These are phyloP conservation scores for Podargus strigoides DNA, from an alignment of 2,797 vertebrate genomes.

Conservation along the genomic window DNA sequence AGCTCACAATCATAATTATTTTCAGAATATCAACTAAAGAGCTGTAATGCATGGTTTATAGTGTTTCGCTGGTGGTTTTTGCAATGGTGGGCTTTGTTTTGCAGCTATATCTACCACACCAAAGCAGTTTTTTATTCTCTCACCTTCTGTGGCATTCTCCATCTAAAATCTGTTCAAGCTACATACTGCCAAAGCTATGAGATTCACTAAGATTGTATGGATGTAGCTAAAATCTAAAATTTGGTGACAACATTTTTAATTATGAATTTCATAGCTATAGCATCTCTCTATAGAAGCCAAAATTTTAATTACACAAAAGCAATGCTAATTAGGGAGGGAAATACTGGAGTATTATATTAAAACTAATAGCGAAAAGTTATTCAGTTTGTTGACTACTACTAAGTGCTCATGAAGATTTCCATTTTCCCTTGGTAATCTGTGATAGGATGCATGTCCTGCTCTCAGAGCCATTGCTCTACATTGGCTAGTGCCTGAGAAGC, in stretches of 20 bases:
- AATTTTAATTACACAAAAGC: constrained; percentile 14
- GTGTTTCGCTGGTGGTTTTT: neutral
- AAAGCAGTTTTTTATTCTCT: constrained; percentile 31
- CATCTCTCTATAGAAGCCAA: neutral
- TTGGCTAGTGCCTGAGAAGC: neutral
- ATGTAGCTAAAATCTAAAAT: neutral
- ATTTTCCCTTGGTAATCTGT: neutral
- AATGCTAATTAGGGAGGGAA: neutral
- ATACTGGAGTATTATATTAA: neutral
- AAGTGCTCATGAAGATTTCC: neutral
- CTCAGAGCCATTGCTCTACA: neutral
- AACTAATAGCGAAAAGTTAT: neutral
- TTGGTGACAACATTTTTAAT: neutral
- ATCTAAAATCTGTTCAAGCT: neutral
- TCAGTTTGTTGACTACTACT: neutral
- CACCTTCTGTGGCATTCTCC: constrained; percentile 8
- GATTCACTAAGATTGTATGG: neutral
- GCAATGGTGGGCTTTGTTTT: constrained; percentile 6
- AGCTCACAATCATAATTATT: constrained; percentile 58
- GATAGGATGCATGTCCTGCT: neutral
- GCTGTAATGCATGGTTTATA: neutral
- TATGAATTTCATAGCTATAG: neutral
- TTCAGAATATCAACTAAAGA: constrained; percentile 39
- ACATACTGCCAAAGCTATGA: neutral
- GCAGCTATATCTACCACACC: neutral